Evolutionary conservation across 1,140 invertebrate species (phyloP), one percentile per base, ranked within the genome.

Genomic region (Aporrectodea caliginosa): DNA sequence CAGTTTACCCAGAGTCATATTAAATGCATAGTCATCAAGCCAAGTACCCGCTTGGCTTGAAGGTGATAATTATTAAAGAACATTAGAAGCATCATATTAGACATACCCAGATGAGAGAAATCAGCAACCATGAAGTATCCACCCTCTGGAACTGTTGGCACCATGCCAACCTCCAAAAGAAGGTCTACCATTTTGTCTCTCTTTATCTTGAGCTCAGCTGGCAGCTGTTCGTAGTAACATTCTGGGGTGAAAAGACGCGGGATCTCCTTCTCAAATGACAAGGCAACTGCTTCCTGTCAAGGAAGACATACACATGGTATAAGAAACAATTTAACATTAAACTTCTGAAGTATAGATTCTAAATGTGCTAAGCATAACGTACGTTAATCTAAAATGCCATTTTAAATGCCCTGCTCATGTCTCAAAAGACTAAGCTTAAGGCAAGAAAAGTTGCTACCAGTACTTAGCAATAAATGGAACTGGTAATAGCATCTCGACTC

Each of bases 111-210:
- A 68, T 85, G 83, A 14, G 85, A 92, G 92, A 95, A 98, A 88
- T 99, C 94, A 1, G 95, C 95, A 16, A 99, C 85, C 90, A 99
- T 94, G 87, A 99, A 99, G 88, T 98, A 99, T 0, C 97, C 97
- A 22, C 95, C 97, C 75, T 99, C 94, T 0, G 98, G 98, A 72
- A 98, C 90, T 0, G 94, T 95, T 0, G 97, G 96, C 27, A 91
- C 91, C 91, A 99, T 94, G 0, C 95, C 96, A 77, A 93, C 92
- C 2, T 95, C 93, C 12, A 82, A 86, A 0, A 98, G 88, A 72
- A 93, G 91, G 84, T 92, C 92, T 0, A 92, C 93, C 89, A 99
- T 80, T 81, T 89, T 93, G 85, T 99, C 93, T 31, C 96, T 88
- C 88, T 99, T 99, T 12, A 91, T 89, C 81, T 92, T 83, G 29